These are phyloP conservation scores for Drosophila gaucha DNA, from an alignment of 2,888 invertebrate species.

Conservation along the genomic window DNA sequence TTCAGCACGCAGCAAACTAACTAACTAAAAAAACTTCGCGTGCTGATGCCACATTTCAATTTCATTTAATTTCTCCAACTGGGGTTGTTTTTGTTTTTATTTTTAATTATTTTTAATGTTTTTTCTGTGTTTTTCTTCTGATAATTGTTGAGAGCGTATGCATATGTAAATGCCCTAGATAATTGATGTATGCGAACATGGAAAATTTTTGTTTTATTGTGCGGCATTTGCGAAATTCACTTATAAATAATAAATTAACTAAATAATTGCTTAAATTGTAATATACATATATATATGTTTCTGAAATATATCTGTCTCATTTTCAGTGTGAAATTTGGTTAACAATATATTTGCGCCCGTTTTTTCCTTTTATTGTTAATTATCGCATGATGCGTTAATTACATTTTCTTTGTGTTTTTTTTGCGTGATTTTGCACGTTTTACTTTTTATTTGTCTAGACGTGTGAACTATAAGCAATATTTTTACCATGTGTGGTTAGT, in stretches of 20 bases:
- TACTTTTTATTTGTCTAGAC: conserved; percentile 50
- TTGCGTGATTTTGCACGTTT: conserved; percentile 46
- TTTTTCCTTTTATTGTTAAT: conserved; percentile 29
- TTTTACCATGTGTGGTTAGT: not conserved
- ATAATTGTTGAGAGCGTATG: conserved; percentile 14
- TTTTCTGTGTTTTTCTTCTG: conserved; percentile 12
- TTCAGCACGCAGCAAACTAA: conserved; percentile 44
- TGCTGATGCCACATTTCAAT: conserved; percentile 52
- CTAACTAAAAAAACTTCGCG: conserved; percentile 48
- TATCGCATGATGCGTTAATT: conserved; percentile 43
- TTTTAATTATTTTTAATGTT: conserved; percentile 32
- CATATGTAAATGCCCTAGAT: conserved; percentile 22
- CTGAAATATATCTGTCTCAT: conserved; percentile 15
- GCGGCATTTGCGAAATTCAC: conserved; percentile 12
- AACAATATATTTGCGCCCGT: too few species aligned
- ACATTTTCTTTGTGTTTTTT: conserved; percentile 25
- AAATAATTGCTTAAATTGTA: conserved; percentile 6
- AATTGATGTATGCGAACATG: conserved; percentile 18
- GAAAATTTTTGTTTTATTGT: not conserved
- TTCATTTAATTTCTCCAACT: conserved; percentile 31
- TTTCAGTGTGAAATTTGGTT: too few species aligned
- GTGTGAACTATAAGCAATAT: conserved; percentile 13
- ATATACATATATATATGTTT: conserved; percentile 8
- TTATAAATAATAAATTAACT: conserved; percentile 29
- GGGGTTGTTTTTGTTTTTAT: conserved; percentile 27